phyloP scores from a whole-genome alignment of 1,140 invertebrate genomes.

The Formica selysi region DNA sequence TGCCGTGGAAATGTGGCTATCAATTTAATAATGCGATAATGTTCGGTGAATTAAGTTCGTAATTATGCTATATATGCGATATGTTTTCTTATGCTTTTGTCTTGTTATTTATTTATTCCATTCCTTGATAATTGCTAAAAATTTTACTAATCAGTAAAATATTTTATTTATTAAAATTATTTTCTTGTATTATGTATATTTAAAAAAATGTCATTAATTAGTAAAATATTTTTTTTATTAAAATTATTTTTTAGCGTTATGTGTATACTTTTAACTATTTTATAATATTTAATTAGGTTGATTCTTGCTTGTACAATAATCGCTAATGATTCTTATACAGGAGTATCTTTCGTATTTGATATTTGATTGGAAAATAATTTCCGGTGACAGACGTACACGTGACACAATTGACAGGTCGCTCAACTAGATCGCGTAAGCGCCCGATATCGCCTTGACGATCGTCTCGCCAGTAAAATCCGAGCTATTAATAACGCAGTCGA shows the following conservation, averaged over 20 bases:
- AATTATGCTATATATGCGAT: not conserved
- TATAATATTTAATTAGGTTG: not conserved
- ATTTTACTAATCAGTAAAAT: too few relatives aligned
- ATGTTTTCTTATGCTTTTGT: too few relatives aligned
- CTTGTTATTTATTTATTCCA: too few relatives aligned
- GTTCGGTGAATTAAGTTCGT: not conserved
- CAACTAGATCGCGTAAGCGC: conserved; percentile 27
- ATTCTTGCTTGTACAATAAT: not conserved
- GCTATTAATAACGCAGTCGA: conserved; percentile 72
- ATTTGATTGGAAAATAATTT: conserved; percentile 12
- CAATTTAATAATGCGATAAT: not conserved
- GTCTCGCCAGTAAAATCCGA: conserved; percentile 41
- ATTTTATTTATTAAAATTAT: too few relatives aligned
- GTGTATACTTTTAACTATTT: not conserved
- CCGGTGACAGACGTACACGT: not conserved
- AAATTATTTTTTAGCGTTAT: not conserved
- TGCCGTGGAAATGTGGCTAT: not conserved
- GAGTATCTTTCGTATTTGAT: not conserved
- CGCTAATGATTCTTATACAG: not conserved
- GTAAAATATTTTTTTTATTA: not conserved
- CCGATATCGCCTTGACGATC: conserved; percentile 23
- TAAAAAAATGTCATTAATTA: not conserved
- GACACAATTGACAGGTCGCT: conserved; percentile 33
- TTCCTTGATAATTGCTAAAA: too few relatives aligned
- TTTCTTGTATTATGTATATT: too few relatives aligned